These are phyloP conservation scores for Macrophya alboannulata DNA, from an alignment of 2,888 invertebrate species.

Conservation along the genomic window DNA sequence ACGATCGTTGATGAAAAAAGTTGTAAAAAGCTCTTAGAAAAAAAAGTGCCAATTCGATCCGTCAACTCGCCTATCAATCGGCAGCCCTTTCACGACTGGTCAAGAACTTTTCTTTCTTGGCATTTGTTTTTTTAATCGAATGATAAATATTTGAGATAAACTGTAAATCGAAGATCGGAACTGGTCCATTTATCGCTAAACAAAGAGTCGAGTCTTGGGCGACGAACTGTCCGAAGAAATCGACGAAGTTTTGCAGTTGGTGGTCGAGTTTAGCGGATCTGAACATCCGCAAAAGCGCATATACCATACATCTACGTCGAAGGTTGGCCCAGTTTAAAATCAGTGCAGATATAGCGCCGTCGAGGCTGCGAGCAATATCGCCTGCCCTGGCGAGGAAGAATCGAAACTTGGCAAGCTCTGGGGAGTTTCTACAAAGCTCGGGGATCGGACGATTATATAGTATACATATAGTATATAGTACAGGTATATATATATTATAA, in stretches of 20 bases:
- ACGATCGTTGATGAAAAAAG: background rate
- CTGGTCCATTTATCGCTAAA: background rate
- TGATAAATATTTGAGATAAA: background rate
- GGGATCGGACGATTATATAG: slow-evolving; percentile 5
- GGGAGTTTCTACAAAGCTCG: slow-evolving; percentile 1
- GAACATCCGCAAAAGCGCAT: slow-evolving; percentile 20
- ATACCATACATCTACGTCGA: background rate
- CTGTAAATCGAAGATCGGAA: background rate
- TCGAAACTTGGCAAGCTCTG: slow-evolving; percentile 44
- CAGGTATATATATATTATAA: background rate
- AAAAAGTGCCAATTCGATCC: no score
- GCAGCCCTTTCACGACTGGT: background rate
- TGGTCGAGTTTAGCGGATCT: background rate
- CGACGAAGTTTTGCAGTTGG: background rate
- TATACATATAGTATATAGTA: background rate
- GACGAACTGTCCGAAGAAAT: background rate
- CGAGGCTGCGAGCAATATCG: slow-evolving; percentile 32
- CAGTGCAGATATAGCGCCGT: slow-evolving; percentile 25
- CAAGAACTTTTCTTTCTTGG: background rate
- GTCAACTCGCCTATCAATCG: no score
- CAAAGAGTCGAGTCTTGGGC: background rate
- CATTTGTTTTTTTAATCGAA: background rate
- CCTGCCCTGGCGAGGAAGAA: slow-evolving; percentile 34
- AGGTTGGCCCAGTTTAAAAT: slow-evolving; percentile 33
- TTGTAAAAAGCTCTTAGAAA: no score